Percentiles rank a stretch among this genome's conserved stretches.
These are phyloP conservation scores for Percopsis transmontana DNA, from an alignment of 2,113 vertebrate genomes.

Conservation along the genomic window DNA sequence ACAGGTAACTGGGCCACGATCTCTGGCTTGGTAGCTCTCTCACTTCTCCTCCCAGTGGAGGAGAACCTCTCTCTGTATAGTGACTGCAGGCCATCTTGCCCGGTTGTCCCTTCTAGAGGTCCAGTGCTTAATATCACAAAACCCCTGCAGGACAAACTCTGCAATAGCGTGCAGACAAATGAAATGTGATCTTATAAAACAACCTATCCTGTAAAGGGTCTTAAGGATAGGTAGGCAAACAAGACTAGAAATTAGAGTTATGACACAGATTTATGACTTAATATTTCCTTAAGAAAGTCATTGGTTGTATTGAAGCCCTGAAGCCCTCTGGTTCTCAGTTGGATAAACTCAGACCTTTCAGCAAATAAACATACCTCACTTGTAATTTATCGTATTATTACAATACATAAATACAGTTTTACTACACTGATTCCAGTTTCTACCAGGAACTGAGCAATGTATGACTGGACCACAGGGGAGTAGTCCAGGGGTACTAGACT, in stretches of 20 bases:
- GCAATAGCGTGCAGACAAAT: slow-evolving; percentile 22
- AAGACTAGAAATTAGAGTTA: not conserved
- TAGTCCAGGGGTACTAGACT: slow-evolving; percentile 25
- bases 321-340: not conserved
- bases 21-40: slow-evolving; percentile 35
- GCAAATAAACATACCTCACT: slow-evolving; percentile 8
- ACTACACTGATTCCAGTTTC: slow-evolving; percentile 11
- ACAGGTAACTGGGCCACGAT: slow-evolving; percentile 22
- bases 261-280: not conserved
- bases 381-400: not conserved
- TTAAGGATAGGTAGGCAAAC: not conserved
- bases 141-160: slow-evolving; percentile 23
- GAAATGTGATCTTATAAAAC: slow-evolving; percentile 21
- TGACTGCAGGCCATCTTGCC: slow-evolving; percentile 60
- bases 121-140: slow-evolving; percentile 37
- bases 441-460: slow-evolving; percentile 4
- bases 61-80: slow-evolving; percentile 38
- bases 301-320: slow-evolving; percentile 8
- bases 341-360: slow-evolving; percentile 5
- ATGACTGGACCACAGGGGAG: not conserved
- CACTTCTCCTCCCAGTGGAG: slow-evolving; percentile 51
- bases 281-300: slow-evolving; percentile 1
- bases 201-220: not conserved
- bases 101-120: slow-evolving; percentile 40
- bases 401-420: slow-evolving; percentile 2